Base-by-base conservation (phyloP, 1,140 invertebrate genomes). In the Cardiocondyla obscurior region DNA sequence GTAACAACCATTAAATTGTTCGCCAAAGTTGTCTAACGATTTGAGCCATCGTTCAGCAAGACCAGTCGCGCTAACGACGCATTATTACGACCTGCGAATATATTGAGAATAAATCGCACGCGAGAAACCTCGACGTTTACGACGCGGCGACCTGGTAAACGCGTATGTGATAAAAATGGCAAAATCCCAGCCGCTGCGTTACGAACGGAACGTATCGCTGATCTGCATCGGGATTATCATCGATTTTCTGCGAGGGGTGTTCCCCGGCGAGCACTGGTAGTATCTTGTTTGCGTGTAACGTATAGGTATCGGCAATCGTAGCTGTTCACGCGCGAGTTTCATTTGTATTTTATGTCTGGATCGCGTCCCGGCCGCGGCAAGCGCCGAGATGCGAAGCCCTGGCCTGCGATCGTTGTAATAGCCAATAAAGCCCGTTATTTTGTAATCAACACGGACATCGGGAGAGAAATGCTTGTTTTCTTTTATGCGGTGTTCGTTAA, bases 391-490 rank as follows among this genome's bases (percentile, higher is more conserved):
- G 49, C 39, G 69, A 83, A 69, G 57, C 25, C 55, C 62, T 64
- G 25, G 65, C 60, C n/a, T 14, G 19, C 49, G 58, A 79, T 72
- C 65, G 16, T 33, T 79, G 46, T 84, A 84, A 85, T 83, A 60
- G 46, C 65, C 82, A 70, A 83, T 85, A 83, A 77, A 85, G 36
- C 65, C 55, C 33, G 65, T 70, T 85, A 85, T 85, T 77, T 65
- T 39, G 67, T 65, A 72, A 84, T 85, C 65, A 62, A 42, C 73
- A 58, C 39, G 65, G 36, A 28, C 51, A 46, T 25, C 42, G 51
- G 30, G 28, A 39, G 62, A 69, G 39, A 73, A 53, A 76, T 55
- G 28, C 25, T 82, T 85, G 81, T 85, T 83, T 82, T 82, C 69
- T 70, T 84, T 49, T 22, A 16, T 22, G 12, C 36, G 16, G 62